Evolutionary conservation across 2,797 vertebrate species (phyloP), one percentile per base, ranked within the genome.

Genomic region (Margarornis squamiger): DNA sequence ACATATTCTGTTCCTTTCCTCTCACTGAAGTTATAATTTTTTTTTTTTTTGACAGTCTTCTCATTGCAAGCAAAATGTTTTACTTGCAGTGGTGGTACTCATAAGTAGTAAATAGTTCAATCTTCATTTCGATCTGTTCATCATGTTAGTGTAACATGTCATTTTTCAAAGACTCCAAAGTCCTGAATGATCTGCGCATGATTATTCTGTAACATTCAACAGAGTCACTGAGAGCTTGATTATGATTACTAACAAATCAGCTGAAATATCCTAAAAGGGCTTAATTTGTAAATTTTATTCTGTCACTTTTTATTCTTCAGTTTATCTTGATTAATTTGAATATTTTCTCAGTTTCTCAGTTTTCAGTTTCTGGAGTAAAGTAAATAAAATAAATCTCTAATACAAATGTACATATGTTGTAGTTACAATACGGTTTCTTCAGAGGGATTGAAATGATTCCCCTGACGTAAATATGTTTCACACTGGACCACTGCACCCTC

Each of bases 391-490:
- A 10, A 27, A 52, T 75, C 59, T 93, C 57, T 88, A 83, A 78
- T 77, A 63, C 34, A 93, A 90, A 82, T 34, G 59, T 93, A 87
- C 2, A 12, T 62, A 58, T 76, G 48, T 88, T 93, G 70, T 92
- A 93, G 93, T 95, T 96, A 92, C 88, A 78, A 66, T 86, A 72
- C 74, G 14, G 32, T 94, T 95, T 95, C 82, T 96, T 96, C 54
- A 70, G 93, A 90, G 88, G 75, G 71, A 73, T 71, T 91, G 78
- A 93, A 86, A 92, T 75, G 3, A 92, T 94, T 97, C 93, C 93
- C 93, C 38, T 92, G 97, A 91, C 32, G 26, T 65, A 87, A 93
- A 84, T 83, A 29, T 41, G 39, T 91, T 94, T 94, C 90, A 65
- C 86, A 74, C 48, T 8, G 61, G 92, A 92, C 96, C 77, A 20